A percentile compares a stretch with the other conserved stretches of the same genome.
Evolutionary conservation across 2,113 vertebrate species (phyloP).

Genomic region (Heloderma charlesbogerti): DNA sequence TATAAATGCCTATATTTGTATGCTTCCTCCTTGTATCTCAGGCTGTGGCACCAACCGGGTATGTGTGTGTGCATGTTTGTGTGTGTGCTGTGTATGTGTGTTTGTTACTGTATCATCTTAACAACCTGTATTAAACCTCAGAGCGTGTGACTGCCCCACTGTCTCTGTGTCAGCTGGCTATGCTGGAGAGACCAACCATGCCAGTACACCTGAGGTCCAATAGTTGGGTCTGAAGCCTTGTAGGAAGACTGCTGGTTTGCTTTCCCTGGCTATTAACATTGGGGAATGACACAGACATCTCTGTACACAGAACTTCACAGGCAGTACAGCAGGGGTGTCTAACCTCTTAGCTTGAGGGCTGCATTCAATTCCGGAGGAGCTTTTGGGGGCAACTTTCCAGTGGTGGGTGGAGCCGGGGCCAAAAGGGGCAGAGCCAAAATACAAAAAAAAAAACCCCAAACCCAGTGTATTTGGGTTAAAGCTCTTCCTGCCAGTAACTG

Average conservation of each 20-base stretch:
- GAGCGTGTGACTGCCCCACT: background rate
- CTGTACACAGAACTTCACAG: background rate
- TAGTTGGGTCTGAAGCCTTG: background rate
- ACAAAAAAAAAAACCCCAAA: too few relatives aligned
- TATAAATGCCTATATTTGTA: conserved; percentile 10
- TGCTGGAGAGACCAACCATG: background rate
- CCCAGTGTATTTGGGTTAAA: too few relatives aligned
- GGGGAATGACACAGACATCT: background rate
- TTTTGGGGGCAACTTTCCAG: too few relatives aligned
- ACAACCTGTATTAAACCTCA: conserved; percentile 39
- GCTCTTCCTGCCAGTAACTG: too few relatives aligned
- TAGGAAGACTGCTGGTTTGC: background rate
- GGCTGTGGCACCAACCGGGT: conserved; percentile 30
- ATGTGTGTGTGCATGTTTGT: background rate
- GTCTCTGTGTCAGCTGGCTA: background rate
- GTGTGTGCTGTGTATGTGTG: background rate
- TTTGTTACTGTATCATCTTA: conserved; percentile 29
- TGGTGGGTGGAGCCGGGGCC: too few relatives aligned
- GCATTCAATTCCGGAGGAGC: too few relatives aligned
- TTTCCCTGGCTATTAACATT: background rate
- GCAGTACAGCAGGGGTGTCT: background rate
- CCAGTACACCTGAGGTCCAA: background rate
- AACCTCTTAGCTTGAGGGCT: background rate
- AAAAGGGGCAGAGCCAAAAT: too few relatives aligned
- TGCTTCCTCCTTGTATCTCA: conserved; percentile 36